These are phyloP conservation scores for Emmelina monodactyla DNA, from an alignment of 2,888 invertebrate species.

Conservation along the genomic window DNA sequence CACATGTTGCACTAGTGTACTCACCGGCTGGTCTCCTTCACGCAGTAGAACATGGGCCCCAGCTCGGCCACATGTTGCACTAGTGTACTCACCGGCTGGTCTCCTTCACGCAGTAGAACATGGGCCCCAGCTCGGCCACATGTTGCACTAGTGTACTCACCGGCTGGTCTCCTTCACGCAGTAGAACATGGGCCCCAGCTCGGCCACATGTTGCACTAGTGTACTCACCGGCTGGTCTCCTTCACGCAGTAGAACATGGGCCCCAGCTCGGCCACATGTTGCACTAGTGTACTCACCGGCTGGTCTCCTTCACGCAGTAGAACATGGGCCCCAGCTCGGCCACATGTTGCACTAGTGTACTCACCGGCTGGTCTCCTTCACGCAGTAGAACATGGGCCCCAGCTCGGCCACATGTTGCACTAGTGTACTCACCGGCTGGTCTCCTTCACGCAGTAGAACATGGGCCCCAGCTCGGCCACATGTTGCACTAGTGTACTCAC, in stretches of 20 bases:
- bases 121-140: too few species aligned
- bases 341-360: too few species aligned
- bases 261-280: conserved; percentile 91
- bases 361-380: not conserved
- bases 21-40: not conserved
- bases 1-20: not conserved
- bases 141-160: too few species aligned
- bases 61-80: conserved; percentile 93
- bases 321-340: too few species aligned
- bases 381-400: not conserved
- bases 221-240: not conserved
- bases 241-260: conserved; percentile 82
- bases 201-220: not conserved
- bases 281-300: too few species aligned
- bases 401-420: not conserved
- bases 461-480: conserved; percentile 92
- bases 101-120: not conserved
- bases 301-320: not conserved
- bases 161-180: not conserved
- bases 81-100: conserved; percentile 59
- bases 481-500: too few species aligned
- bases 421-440: not conserved
- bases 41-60: conserved; percentile 88
- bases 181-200: too few species aligned
- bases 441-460: conserved; percentile 72